Conservation (phyloP, 1,140 invertebrate genomes). For the Conus ventricosus region DNA sequence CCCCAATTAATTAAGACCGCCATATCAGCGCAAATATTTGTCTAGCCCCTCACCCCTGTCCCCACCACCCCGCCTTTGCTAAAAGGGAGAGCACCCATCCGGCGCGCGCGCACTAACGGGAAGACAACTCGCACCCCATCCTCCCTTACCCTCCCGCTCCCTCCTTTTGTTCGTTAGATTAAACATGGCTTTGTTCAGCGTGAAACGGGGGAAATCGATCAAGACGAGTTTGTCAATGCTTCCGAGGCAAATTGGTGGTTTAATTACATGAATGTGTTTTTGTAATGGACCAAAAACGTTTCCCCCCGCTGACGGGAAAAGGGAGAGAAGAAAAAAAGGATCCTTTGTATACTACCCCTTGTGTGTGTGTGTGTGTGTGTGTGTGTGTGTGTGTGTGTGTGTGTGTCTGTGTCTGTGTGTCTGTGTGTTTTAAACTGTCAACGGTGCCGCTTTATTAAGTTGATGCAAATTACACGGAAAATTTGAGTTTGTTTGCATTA, state of each 20-base stretch:
- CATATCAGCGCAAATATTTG: conserved; percentile 33
- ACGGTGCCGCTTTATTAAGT: not conserved
- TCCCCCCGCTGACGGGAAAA: not conserved
- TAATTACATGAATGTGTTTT: conserved; percentile 33
- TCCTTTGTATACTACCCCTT: too few species aligned
- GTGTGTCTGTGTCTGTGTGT: too few species aligned
- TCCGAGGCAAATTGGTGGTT: conserved; percentile 19
- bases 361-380: too few species aligned
- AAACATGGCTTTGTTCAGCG: conserved; percentile 34
- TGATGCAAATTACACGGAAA: too few species aligned
- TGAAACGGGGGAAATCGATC: conserved; percentile 9
- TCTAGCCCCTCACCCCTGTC: not conserved
- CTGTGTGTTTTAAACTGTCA: too few species aligned
- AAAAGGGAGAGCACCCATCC: too few species aligned
- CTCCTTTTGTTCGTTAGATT: conserved; percentile 33
- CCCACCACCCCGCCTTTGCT: not conserved
- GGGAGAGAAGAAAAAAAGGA: not conserved
- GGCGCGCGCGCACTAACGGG: too few species aligned
- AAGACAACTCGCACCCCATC: not conserved
- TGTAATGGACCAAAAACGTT: conserved; percentile 11
- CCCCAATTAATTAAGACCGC: conserved; percentile 28
- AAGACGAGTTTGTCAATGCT: not conserved
- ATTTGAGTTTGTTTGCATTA: too few species aligned
- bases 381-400: too few species aligned
- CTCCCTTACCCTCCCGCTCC: not conserved